These are phyloP conservation scores for Drosophila virilis DNA, from an alignment of 1,140 invertebrate species.

Conservation along the genomic window DNA sequence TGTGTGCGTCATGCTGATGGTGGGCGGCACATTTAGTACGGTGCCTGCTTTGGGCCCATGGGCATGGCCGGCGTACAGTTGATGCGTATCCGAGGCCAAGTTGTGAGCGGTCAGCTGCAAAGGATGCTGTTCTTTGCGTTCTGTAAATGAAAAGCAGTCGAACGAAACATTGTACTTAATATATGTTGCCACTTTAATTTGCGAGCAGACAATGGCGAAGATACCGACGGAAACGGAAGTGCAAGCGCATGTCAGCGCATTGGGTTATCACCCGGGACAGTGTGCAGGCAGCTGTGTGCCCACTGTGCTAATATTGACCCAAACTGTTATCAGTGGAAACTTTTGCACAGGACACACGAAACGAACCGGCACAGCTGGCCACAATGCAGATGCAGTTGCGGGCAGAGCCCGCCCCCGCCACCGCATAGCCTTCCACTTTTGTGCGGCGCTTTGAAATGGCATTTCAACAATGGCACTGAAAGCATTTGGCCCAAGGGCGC, in stretches of 20 bases:
- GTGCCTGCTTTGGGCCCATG: slow-evolving; percentile 41
- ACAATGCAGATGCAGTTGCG: slow-evolving; percentile 28
- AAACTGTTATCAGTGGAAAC: slow-evolving; percentile 37
- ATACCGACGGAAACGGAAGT: slow-evolving; percentile 47
- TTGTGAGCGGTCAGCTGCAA: slow-evolving; percentile 74
- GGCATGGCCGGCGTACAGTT: slow-evolving; percentile 50
- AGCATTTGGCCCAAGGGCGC: slow-evolving; percentile 4
- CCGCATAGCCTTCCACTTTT: slow-evolving; percentile 11
- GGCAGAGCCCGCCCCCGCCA: background rate
- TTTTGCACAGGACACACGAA: slow-evolving; percentile 33
- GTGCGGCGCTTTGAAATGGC: slow-evolving; percentile 18
- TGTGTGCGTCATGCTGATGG: slow-evolving; percentile 70
- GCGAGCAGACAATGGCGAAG: background rate
- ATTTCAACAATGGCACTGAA: slow-evolving; percentile 54
- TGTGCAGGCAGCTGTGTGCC: slow-evolving; percentile 57
- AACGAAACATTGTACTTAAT: slow-evolving; percentile 21
- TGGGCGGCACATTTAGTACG: slow-evolving; percentile 73
- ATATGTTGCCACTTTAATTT: slow-evolving; percentile 5
- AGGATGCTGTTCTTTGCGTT: slow-evolving; percentile 79
- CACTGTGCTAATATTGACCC: slow-evolving; percentile 40
- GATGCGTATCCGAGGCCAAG: slow-evolving; percentile 69
- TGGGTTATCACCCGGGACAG: slow-evolving; percentile 58
- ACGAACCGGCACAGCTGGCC: background rate
- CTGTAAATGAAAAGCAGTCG: slow-evolving; percentile 31
- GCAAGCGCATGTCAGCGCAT: slow-evolving; percentile 64